Evolutionary conservation across 2,797 vertebrate species (phyloP).

Genomic region (Ptychadena robeensis): DNA sequence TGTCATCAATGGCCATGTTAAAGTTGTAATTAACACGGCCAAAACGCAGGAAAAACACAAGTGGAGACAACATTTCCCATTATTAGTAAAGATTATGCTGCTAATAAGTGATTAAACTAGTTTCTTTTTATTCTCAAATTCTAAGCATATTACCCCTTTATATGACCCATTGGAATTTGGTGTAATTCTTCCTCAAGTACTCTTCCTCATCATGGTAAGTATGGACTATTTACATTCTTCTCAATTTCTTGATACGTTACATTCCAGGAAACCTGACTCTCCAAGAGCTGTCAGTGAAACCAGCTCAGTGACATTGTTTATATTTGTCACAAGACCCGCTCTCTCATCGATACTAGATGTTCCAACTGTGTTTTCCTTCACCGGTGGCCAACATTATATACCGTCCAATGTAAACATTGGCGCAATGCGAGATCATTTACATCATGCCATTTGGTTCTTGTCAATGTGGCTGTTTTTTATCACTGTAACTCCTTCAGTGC

Average conservation of each 20-base stretch:
- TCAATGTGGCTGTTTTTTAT: background rate
- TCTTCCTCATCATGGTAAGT: background rate
- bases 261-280: conserved; percentile 1
- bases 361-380: conserved; percentile 33
- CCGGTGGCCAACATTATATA: conserved; percentile 24
- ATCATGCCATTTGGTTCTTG: conserved; percentile 13
- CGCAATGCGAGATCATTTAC: conserved; percentile 14
- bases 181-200: background rate
- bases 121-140: too few relatives aligned
- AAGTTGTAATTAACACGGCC: too few relatives aligned
- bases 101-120: too few relatives aligned
- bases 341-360: conserved; percentile 42
- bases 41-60: too few relatives aligned
- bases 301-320: background rate
- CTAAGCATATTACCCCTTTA: too few relatives aligned
- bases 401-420: conserved; percentile 31
- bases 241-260: background rate
- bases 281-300: background rate
- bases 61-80: too few relatives aligned
- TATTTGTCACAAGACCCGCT: background rate
- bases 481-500: conserved; percentile 12
- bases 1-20: too few relatives aligned
- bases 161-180: too few relatives aligned
- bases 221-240: conserved; percentile 7
- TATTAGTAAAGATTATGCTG: too few relatives aligned